Percentiles rank a stretch among this genome's conserved stretches.
Evolutionary conservation across 2,888 invertebrate genomes (phyloP).

Genomic region (Hemicrepidius hirtus): DNA sequence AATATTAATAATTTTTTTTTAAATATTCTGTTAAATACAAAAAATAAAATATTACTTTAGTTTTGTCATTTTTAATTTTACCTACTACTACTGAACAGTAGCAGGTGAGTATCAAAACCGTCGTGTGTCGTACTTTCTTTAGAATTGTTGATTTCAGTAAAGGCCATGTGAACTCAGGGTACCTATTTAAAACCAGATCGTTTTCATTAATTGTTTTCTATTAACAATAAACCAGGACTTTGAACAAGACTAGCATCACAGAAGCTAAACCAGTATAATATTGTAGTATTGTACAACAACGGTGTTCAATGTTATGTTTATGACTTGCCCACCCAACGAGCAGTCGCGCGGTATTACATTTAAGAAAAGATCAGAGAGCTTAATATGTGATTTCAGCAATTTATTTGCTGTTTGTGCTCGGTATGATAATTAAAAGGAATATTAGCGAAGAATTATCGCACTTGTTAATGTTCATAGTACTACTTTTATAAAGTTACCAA

Average conservation of each 20-base stretch:
- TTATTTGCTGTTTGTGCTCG: conserved; percentile 60
- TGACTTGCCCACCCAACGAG: conserved; percentile 54
- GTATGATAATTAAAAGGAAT: conserved; percentile 68
- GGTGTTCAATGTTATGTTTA: conserved; percentile 52
- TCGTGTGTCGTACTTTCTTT: too few species aligned
- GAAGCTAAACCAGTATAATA: conserved; percentile 36
- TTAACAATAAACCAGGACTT: too few species aligned
- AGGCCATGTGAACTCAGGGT: too few species aligned
- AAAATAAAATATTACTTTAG: too few species aligned
- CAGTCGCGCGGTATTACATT: conserved; percentile 47
- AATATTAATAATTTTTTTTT: too few species aligned
- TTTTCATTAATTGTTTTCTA: too few species aligned
- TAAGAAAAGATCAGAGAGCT: conserved; percentile 51
- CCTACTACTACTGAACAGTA: too few species aligned
- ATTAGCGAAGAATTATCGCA: conserved; percentile 69
- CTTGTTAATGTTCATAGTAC: conserved; percentile 57
- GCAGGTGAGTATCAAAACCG: too few species aligned
- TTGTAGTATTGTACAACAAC: conserved; percentile 48
- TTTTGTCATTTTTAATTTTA: too few species aligned
- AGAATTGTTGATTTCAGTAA: too few species aligned
- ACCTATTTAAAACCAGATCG: too few species aligned
- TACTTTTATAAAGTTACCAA: conserved; percentile 42
- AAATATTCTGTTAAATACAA: too few species aligned
- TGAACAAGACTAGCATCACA: conserved; percentile 38
- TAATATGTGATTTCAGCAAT: conserved; percentile 56